A percentile compares a stretch with the other conserved stretches of the same genome.
These are phyloP conservation scores for Electrona antarctica DNA, from an alignment of 2,113 vertebrate genomes.

Conservation along the genomic window DNA sequence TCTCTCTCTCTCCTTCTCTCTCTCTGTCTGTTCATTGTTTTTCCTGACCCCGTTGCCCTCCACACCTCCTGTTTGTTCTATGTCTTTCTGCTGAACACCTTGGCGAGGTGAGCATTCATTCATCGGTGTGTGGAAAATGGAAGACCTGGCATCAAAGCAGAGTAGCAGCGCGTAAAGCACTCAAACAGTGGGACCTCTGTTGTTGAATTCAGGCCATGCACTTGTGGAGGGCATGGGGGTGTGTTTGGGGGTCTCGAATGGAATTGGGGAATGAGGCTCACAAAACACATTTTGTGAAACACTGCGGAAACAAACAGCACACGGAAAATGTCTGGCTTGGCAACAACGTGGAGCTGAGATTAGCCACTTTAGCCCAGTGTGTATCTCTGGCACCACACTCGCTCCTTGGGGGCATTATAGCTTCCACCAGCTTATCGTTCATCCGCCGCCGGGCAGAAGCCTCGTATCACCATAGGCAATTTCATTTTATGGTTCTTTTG, in stretches of 20 bases:
- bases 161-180: constrained; percentile 20
- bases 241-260: constrained; percentile 29
- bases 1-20: constrained; percentile 10
- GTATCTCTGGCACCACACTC: constrained; percentile 6
- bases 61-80: constrained; percentile 11
- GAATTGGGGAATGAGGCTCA: constrained; percentile 43
- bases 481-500: too few species aligned
- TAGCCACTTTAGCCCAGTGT: constrained; percentile 33
- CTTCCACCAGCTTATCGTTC: constrained; percentile 14
- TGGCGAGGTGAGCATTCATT: constrained; percentile 44
- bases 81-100: constrained; percentile 20
- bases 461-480: too few species aligned
- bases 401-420: constrained; percentile 15
- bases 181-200: constrained; percentile 38
- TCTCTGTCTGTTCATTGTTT: background rate
- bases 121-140: constrained; percentile 11
- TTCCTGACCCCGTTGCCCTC: constrained; percentile 21
- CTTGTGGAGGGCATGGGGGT: constrained; percentile 1
- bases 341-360: constrained; percentile 1
- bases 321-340: constrained; percentile 24
- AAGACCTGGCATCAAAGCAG: constrained; percentile 22
- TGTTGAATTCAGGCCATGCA: constrained; percentile 41
- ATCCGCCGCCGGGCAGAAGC: background rate
- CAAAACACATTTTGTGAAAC: constrained; percentile 20
- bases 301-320: constrained; percentile 20